Evolutionary conservation across 35 echinoderm and acorn worm genomes (phyloP).

Genomic region (Strongylocentrotus purpuratus): DNA sequence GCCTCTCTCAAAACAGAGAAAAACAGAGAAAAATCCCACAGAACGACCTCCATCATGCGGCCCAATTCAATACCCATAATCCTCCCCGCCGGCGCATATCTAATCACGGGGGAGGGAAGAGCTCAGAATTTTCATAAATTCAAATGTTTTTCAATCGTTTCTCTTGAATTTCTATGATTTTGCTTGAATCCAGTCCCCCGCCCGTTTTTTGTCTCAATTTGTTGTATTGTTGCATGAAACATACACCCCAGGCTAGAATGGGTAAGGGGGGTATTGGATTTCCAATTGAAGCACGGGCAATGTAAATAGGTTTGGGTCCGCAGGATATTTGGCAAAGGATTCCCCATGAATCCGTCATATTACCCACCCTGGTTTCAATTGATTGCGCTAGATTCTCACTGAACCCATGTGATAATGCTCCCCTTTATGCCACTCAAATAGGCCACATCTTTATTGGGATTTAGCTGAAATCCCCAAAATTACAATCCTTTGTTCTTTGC

Average conservation of each 20-base stretch:
- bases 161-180: conserved; percentile 19
- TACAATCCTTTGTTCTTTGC: conserved; percentile 8
- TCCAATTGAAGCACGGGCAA: background rate
- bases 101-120: background rate
- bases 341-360: background rate
- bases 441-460: background rate
- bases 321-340: conserved; percentile 9
- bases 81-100: background rate
- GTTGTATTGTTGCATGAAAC: background rate
- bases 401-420: background rate
- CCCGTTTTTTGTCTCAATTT: background rate
- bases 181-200: background rate
- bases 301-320: background rate
- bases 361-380: background rate
- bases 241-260: background rate
- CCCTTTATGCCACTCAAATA: background rate
- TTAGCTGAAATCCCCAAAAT: background rate
- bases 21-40: background rate
- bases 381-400: background rate
- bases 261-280: background rate
- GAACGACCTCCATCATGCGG: background rate
- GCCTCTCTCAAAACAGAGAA: background rate
- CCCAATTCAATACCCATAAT: background rate
- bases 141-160: background rate
- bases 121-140: background rate